phyloP scores from a whole-genome alignment of 2,797 vertebrate genomes.

The Alexandromys oeconomus region DNA sequence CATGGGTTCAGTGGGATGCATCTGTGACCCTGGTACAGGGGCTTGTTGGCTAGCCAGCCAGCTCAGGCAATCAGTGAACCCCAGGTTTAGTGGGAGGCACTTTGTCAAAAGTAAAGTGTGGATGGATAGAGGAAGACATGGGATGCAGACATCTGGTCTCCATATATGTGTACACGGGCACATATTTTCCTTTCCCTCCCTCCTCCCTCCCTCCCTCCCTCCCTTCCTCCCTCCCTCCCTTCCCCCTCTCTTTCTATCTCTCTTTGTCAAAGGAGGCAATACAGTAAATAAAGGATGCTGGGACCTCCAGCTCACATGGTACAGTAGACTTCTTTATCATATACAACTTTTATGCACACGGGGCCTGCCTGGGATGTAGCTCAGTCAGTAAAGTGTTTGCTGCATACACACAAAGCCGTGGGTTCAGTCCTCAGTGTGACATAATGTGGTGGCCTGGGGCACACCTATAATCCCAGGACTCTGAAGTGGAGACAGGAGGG shows the following conservation, averaged over 20 bases:
- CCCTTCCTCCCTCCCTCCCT: accelerated
- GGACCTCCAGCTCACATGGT: too few relatives aligned
- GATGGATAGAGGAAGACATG: not conserved
- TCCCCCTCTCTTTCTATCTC: not conserved
- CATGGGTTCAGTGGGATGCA: not conserved
- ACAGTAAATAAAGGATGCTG: too few relatives aligned
- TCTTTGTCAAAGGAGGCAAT: not conserved
- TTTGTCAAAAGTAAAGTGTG: not conserved
- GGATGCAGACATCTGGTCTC: not conserved
- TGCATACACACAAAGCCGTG: not conserved
- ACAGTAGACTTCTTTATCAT: not conserved
- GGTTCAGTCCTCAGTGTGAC: not conserved
- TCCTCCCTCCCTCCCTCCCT: not conserved
- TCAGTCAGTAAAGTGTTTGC: not conserved
- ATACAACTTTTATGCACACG: not conserved
- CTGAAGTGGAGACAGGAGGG: not conserved
- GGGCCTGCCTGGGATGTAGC: not conserved
- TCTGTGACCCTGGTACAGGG: not conserved
- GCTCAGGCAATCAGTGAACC: not conserved
- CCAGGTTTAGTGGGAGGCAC: not conserved
- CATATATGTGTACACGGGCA: too few relatives aligned
- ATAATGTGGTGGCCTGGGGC: not conserved
- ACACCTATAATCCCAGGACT: not conserved
- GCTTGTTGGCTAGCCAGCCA: not conserved
- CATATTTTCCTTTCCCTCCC: not conserved